Conservation (phyloP, 1,140 invertebrate species). For the Drosophila navojoa region DNA sequence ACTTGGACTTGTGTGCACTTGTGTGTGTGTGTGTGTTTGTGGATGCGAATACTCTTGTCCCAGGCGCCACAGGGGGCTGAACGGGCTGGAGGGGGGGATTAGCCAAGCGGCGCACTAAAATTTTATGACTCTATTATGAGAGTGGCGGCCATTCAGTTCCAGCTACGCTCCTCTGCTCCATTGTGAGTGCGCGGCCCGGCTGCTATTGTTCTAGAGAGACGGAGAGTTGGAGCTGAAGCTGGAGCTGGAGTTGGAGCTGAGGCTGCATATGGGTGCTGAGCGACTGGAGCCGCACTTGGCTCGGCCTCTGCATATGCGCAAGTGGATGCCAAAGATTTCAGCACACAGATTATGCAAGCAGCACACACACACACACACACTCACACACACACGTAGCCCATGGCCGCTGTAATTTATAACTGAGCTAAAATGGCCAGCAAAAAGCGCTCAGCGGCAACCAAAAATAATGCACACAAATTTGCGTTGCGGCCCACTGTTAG, state of each 20-base stretch:
- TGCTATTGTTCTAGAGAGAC: slow-evolving; percentile 69
- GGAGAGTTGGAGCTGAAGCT: neutral
- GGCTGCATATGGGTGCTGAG: slow-evolving; percentile 7
- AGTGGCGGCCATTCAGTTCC: slow-evolving; percentile 65
- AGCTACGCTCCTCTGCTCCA: slow-evolving; percentile 39
- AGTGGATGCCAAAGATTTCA: slow-evolving; percentile 77
- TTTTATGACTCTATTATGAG: slow-evolving; percentile 83
- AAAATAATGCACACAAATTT: slow-evolving; percentile 75
- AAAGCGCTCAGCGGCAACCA: slow-evolving; percentile 55
- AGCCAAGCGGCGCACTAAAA: slow-evolving; percentile 74
- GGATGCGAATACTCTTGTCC: slow-evolving; percentile 24
- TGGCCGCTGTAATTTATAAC: slow-evolving; percentile 77
- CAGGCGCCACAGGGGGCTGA: slow-evolving; percentile 68
- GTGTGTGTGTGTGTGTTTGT: slow-evolving; percentile 2
- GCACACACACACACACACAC: slow-evolving; percentile 46
- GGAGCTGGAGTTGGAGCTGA: neutral
- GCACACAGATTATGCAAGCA: slow-evolving; percentile 70
- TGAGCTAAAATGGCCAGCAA: slow-evolving; percentile 73
- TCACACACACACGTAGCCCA: slow-evolving; percentile 36
- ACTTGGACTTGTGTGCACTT: neutral
- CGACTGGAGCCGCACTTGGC: slow-evolving; percentile 25
- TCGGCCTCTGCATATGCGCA: slow-evolving; percentile 52
- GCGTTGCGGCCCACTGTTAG: slow-evolving; percentile 45
- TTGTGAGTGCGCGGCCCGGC: slow-evolving; percentile 46
- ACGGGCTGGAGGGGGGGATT: slow-evolving; percentile 8